Conservation (phyloP, 2,113 vertebrate genomes). For the Ivindomyrus marchei region DNA sequence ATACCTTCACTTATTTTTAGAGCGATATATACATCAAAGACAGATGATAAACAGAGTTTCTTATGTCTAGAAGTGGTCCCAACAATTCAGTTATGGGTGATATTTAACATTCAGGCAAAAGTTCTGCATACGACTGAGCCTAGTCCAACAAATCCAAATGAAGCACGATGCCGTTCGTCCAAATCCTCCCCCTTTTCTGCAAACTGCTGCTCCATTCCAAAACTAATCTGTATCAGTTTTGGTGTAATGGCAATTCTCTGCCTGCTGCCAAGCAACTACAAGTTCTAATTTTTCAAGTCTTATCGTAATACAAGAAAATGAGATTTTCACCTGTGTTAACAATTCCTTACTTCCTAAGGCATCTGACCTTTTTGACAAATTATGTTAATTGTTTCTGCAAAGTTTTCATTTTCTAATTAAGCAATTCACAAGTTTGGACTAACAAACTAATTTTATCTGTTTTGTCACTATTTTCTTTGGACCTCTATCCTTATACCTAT, state of each 20-base stretch:
- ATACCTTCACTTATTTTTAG: conserved; percentile 25
- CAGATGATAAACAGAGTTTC: conserved; percentile 29
- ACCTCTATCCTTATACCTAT: not conserved
- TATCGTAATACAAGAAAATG: not conserved
- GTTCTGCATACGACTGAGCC: not conserved
- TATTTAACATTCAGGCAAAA: not conserved
- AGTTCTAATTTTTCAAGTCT: not conserved
- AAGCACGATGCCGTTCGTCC: not conserved
- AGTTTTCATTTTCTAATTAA: not conserved
- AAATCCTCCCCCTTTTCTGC: not conserved
- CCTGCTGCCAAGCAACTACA: not conserved
- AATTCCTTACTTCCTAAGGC: not conserved
- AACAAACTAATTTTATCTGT: not conserved
- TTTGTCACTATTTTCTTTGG: not conserved
- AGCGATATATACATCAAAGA: conserved; percentile 36
- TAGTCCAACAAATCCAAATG: not conserved
- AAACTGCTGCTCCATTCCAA: not conserved
- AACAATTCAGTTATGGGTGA: not conserved
- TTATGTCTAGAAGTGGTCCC: conserved; percentile 17
- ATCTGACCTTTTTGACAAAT: not conserved
- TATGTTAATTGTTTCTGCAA: not conserved
- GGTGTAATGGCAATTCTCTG: not conserved
- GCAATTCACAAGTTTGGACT: not conserved
- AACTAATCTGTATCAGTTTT: not conserved
- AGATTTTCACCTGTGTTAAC: not conserved